Evolutionary conservation across 2,113 vertebrate species (phyloP).

Genomic region (Cercocebus atys): DNA sequence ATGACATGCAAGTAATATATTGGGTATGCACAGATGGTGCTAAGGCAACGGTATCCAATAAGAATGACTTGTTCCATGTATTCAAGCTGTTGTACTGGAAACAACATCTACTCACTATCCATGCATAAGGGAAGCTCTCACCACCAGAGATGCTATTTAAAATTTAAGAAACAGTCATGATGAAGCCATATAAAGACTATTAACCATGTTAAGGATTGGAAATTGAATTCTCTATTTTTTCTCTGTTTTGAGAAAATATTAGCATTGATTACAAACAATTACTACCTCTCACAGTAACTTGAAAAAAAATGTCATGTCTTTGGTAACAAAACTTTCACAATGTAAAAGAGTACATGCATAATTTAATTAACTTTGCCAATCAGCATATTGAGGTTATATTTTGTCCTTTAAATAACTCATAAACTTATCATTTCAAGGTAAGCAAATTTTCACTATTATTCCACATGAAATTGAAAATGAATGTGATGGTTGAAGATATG

Average conservation of each 20-base stretch:
- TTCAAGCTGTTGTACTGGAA: slow-evolving; percentile 60
- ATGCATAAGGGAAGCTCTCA: not conserved
- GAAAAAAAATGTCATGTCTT: not conserved
- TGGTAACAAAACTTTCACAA: not conserved
- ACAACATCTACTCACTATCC: not conserved
- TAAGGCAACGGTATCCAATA: not conserved
- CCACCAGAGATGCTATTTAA: slow-evolving; percentile 2
- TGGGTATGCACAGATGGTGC: slow-evolving; percentile 37
- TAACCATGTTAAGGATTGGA: not conserved
- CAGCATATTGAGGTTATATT: not conserved
- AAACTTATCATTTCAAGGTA: not conserved
- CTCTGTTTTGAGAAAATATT: slow-evolving; percentile 34
- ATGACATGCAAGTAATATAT: not conserved
- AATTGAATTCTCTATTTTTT: slow-evolving; percentile 23
- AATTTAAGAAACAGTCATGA: not conserved
- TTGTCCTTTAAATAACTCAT: slow-evolving; percentile 21
- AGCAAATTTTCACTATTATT: not conserved
- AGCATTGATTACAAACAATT: slow-evolving; percentile 8
- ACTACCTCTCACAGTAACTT: not conserved
- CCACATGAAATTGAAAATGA: not conserved
- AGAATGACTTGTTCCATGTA: slow-evolving; percentile 24
- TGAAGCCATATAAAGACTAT: not conserved
- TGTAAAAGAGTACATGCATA: not conserved
- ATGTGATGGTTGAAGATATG: not conserved
- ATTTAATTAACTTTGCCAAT: slow-evolving; percentile 34